Base-by-base conservation (phyloP, 2,888 invertebrate species). In the Torymus aiolomorphi region DNA sequence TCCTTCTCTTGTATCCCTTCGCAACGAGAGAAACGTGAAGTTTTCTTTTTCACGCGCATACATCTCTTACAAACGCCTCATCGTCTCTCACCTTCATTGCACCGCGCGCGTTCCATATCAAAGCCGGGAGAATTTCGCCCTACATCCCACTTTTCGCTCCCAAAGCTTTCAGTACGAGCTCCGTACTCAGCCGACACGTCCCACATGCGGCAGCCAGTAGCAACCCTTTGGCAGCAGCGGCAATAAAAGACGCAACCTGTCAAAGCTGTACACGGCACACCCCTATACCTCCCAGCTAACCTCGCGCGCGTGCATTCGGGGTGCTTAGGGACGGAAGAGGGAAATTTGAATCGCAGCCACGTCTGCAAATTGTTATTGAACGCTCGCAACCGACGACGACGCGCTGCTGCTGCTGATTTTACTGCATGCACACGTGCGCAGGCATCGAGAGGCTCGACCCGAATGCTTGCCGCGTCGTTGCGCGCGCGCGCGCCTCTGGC, bases 321-420 rank as follows among this genome's bases (percentile, higher is more conserved):
- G 49, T 31, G 49, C 76, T 62, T 65, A 65, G 49, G n/a, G 31
- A 69, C 61, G 52, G 61, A 51, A 54, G 72, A 51, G 78, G 61
- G 72, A 83, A 83, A 84, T 84, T 85, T 82, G 83, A 84, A 83
- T 84, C 84, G 70, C 78, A 79, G 78, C 76, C 80, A 78, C 82
- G 85, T 84, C 76, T 83, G 85, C 85, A 84, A 85, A 80, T 85
- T 84, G 84, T 86, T 86, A 86, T 86, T 84, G 86, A 86, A 83
- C 83, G 83, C n/a, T 77, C 42, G 8, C 65, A 49, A 49, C 2
- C 57, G 66, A 14, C n/a, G 42, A 63, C 52, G 54, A 10, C 24
- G 8, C 20, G 2, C 51, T 61, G 12, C 42, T 42, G 42, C 42
- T 42, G 42, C 42, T 42, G 42, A 8, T 5, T 42, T 42, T 42